Evolutionary conservation across 2,888 invertebrate species (phyloP), one percentile per base, ranked within the genome.

Genomic region (Trilocha varians): DNA sequence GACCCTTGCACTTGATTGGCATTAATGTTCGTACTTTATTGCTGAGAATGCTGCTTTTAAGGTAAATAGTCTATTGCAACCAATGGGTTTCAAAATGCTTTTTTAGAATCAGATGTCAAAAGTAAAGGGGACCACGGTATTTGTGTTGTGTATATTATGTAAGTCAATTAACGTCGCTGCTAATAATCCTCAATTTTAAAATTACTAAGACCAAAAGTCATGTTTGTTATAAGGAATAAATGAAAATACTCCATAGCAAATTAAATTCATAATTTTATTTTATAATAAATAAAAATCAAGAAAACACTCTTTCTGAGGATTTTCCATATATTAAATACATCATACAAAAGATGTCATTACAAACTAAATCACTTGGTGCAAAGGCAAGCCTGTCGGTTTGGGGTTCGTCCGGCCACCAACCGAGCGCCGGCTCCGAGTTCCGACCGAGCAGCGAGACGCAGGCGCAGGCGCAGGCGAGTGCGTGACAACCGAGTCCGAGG

Each of bases 311-410:
- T 76, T 72, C 61, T 71, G 83, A 80, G 82, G 72, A 74, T 80
- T 78, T 78, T 65, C 79, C 62, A 64, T 80, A 77, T 78, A 80
- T 77, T 80, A 83, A 84, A 85, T 84, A 85, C 83, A 84, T 82
- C 83, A 80, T 85, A 85, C 84, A 85, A 84, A 84, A 84, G 84
- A 84, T 83, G 83, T 79, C 73, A 71, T 78, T 84, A 84, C 77
- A 77, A 84, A 85, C 84, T 84, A 84, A 86, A 84, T 85, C 85
- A 86, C 86, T 85, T 85, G 83, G 84, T 85, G 86, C 84, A 79
- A 84, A 82, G 85, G 85, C 84, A 84, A 85, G 84, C 82, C 83
- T 78, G 76, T 75, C 78, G 80, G 77, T 78, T 66, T 57, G 68
- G 65, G 70, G 69, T 64, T 59, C 57, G 66, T 62, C 62, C 64